phyloP scores from a whole-genome alignment of 2,888 invertebrate genomes.

The Seladonia tumulorum region DNA sequence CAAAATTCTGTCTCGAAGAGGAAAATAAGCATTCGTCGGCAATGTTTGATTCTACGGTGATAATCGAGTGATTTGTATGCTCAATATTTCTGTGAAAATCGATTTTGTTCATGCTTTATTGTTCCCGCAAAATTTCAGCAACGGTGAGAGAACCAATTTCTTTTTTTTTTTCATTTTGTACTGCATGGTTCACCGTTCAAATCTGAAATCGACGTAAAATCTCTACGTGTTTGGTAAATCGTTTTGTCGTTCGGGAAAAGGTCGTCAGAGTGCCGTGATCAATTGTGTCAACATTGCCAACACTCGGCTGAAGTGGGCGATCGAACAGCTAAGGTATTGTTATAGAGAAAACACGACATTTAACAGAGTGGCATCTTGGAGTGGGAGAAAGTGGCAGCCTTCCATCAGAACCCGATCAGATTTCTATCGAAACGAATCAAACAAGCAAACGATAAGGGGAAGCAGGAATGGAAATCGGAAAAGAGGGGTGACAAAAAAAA shows the following conservation, averaged over 20 bases:
- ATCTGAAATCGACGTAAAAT: too few species aligned
- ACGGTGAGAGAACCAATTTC: not conserved
- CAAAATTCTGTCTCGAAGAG: not conserved
- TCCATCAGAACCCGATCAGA: conserved; percentile 1
- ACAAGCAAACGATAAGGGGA: not conserved
- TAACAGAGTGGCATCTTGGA: conserved; percentile 31
- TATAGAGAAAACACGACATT: conserved; percentile 13
- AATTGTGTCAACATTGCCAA: not conserved
- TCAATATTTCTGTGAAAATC: not conserved
- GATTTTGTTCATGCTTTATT: not conserved
- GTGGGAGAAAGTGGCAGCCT: conserved; percentile 9
- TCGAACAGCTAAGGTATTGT: not conserved
- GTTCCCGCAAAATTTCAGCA: not conserved
- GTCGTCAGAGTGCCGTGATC: not conserved
- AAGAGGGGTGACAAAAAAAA: not conserved
- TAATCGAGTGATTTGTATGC: not conserved
- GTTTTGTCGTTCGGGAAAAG: not conserved
- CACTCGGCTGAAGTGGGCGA: not conserved
- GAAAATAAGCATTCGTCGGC: not conserved
- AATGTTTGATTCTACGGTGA: not conserved
- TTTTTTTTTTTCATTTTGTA: not conserved
- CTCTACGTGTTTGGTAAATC: not conserved
- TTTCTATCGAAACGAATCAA: conserved; percentile 35
- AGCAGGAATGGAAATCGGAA: conserved; percentile 11
- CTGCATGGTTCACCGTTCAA: too few species aligned